Conservation (phyloP, 2,888 invertebrate species). For the Tubiluchus corallicola region DNA sequence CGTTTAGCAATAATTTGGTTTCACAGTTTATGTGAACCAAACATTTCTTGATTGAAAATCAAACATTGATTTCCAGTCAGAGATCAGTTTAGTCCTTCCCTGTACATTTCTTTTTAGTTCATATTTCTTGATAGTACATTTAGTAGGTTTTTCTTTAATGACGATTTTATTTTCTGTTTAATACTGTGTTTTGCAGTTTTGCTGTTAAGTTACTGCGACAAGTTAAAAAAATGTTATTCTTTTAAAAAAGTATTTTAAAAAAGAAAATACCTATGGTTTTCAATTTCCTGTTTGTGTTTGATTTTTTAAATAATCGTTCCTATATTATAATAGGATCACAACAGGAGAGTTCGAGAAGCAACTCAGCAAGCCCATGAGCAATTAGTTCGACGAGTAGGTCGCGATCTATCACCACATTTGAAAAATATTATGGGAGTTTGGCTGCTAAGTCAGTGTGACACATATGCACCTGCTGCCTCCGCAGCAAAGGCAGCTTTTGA, state of each 20-base stretch:
- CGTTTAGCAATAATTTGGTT: no score
- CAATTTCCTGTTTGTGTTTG: neutral
- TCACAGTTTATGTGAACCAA: no score
- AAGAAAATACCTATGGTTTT: slow-evolving; percentile 12
- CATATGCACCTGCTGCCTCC: slow-evolving; percentile 60
- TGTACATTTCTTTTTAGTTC: no score
- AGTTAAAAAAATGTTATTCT: neutral
- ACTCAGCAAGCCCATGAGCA: slow-evolving; percentile 48
- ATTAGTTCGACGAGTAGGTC: slow-evolving; percentile 43
- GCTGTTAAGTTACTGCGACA: neutral
- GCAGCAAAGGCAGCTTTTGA: slow-evolving; percentile 46
- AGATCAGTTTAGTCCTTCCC: no score
- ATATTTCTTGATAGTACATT: no score
- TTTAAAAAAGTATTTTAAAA: neutral
- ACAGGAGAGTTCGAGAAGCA: slow-evolving; percentile 63
- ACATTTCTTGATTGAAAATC: no score
- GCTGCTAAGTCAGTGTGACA: slow-evolving; percentile 67
- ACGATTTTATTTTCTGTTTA: neutral
- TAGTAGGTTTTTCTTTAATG: no score
- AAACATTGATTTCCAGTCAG: no score
- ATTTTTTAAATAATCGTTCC: no score
- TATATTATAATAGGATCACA: slow-evolving; percentile 39
- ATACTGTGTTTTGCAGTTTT: neutral
- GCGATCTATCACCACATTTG: slow-evolving; percentile 56
- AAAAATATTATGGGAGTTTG: slow-evolving; percentile 57